Percentiles rank a stretch among this genome's conserved stretches.
These are phyloP conservation scores for Sebastes cheni DNA, from an alignment of 2,797 vertebrate genomes.

Conservation along the genomic window DNA sequence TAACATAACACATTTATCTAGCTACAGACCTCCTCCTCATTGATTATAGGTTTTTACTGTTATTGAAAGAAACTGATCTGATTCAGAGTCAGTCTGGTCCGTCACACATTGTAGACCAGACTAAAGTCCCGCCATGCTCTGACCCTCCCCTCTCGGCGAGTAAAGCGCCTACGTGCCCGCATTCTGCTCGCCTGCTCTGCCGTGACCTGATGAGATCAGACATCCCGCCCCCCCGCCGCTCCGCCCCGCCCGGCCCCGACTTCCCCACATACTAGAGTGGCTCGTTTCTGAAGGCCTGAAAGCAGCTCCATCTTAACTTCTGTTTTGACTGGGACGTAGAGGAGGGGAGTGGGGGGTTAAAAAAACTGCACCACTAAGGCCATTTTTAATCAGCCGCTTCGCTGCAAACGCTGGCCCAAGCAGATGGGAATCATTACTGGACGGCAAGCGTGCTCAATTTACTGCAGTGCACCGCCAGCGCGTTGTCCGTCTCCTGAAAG, in stretches of 20 bases:
- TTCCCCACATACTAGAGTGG: constrained; percentile 50
- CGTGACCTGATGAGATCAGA: constrained; percentile 77
- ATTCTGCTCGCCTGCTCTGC: constrained; percentile 59
- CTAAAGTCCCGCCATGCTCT: constrained; percentile 32
- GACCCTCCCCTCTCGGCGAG: constrained; percentile 16
- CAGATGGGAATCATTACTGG: constrained; percentile 79
- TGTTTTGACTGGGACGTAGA: constrained; percentile 70
- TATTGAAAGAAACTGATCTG: not conserved
- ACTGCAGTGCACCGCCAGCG: constrained; percentile 58
- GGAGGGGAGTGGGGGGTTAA: not conserved
- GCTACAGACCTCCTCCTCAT: not conserved
- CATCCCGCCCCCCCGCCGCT: not conserved
- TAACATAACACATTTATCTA: not conserved
- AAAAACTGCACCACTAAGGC: constrained; percentile 56
- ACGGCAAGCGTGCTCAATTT: constrained; percentile 75
- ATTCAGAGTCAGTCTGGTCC: not conserved
- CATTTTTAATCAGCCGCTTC: constrained; percentile 74
- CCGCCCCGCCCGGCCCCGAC: constrained; percentile 1
- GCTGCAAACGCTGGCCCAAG: constrained; percentile 65
- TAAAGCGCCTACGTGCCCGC: constrained; percentile 34
- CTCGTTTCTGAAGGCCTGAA: constrained; percentile 57
- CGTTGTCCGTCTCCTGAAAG: constrained; percentile 36
- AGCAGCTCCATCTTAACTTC: constrained; percentile 66
- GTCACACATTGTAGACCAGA: not conserved
- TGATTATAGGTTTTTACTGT: not conserved